Evolutionary conservation across 2,888 invertebrate species (phyloP).

Genomic region (Drosophila tanythrix): DNA sequence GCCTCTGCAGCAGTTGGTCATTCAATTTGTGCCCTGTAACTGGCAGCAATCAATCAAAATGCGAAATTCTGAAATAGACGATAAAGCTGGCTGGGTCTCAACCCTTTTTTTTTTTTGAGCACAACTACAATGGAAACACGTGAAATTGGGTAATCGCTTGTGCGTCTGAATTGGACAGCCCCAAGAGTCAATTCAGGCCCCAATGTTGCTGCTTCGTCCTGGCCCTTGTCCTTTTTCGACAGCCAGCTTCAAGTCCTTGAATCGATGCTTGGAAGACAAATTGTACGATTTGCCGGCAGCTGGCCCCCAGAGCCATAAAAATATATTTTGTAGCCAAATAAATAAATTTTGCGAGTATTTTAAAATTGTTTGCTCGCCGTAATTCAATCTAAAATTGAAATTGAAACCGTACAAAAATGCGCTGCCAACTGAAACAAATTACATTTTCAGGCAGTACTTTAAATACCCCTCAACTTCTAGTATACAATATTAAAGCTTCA

Average conservation of each 20-base stretch:
- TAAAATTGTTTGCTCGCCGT: slow-evolving; percentile 30
- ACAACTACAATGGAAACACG: slow-evolving; percentile 48
- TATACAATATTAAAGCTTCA: neutral
- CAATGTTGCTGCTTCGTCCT: neutral
- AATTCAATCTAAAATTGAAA: slow-evolving; percentile 37
- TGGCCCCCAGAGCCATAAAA: slow-evolving; percentile 28
- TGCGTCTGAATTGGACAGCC: slow-evolving; percentile 41
- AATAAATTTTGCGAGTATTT: slow-evolving; percentile 39
- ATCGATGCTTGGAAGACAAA: slow-evolving; percentile 56
- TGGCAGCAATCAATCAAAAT: slow-evolving; percentile 68
- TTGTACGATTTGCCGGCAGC: slow-evolving; percentile 44
- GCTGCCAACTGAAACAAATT: slow-evolving; percentile 20
- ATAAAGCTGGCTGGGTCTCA: slow-evolving; percentile 15
- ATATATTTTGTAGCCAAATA: slow-evolving; percentile 45
- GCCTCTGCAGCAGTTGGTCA: slow-evolving; percentile 58
- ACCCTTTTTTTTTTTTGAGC: slow-evolving; percentile 35
- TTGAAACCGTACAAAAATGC: slow-evolving; percentile 29
- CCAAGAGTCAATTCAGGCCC: slow-evolving; percentile 30
- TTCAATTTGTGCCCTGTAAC: slow-evolving; percentile 63
- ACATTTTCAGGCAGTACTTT: neutral
- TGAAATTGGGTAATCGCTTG: slow-evolving; percentile 63
- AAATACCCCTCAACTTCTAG: neutral
- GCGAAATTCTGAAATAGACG: slow-evolving; percentile 28
- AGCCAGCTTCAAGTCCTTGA: slow-evolving; percentile 17
- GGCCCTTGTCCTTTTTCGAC: neutral